These are phyloP conservation scores for Eospalax fontanierii DNA, from an alignment of 2,797 vertebrate species.

Conservation along the genomic window DNA sequence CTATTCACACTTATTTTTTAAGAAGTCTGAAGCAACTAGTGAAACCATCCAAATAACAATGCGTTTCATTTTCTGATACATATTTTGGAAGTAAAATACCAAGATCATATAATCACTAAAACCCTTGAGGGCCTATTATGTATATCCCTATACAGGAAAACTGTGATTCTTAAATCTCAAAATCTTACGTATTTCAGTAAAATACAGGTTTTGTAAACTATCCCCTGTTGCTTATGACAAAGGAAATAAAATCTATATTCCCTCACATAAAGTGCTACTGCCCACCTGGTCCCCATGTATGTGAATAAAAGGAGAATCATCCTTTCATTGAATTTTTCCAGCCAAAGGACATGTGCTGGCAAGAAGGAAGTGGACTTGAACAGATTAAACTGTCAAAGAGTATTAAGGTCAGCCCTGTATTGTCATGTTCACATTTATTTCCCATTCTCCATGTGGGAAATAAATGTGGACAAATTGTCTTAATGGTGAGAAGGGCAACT, in stretches of 20 bases:
- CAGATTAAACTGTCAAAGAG: slow-evolving; percentile 63
- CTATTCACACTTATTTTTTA: slow-evolving; percentile 77
- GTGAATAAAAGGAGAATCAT: slow-evolving; percentile 34
- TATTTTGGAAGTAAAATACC: slow-evolving; percentile 76
- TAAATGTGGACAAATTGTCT: slow-evolving; percentile 63
- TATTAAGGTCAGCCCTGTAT: slow-evolving; percentile 65
- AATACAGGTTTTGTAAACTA: slow-evolving; percentile 73
- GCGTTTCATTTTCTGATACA: slow-evolving; percentile 74
- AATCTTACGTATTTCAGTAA: slow-evolving; percentile 72
- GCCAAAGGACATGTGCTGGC: slow-evolving; percentile 45
- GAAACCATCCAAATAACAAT: slow-evolving; percentile 73
- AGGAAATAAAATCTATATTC: slow-evolving; percentile 69
- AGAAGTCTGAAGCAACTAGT: slow-evolving; percentile 68
- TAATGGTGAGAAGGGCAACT: slow-evolving; percentile 37
- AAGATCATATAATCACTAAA: slow-evolving; percentile 77
- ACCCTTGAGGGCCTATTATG: slow-evolving; percentile 69
- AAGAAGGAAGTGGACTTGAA: slow-evolving; percentile 71
- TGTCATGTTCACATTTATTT: slow-evolving; percentile 72
- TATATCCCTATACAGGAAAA: slow-evolving; percentile 65
- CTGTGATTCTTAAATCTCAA: slow-evolving; percentile 78
- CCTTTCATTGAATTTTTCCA: slow-evolving; percentile 72
- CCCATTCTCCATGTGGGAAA: slow-evolving; percentile 31
- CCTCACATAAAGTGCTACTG: slow-evolving; percentile 62
- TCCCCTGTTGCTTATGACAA: slow-evolving; percentile 66
- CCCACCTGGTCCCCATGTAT: slow-evolving; percentile 65